phyloP scores from a whole-genome alignment of 1,140 invertebrate genomes.

The Pseudomyrmex sp. region DNA sequence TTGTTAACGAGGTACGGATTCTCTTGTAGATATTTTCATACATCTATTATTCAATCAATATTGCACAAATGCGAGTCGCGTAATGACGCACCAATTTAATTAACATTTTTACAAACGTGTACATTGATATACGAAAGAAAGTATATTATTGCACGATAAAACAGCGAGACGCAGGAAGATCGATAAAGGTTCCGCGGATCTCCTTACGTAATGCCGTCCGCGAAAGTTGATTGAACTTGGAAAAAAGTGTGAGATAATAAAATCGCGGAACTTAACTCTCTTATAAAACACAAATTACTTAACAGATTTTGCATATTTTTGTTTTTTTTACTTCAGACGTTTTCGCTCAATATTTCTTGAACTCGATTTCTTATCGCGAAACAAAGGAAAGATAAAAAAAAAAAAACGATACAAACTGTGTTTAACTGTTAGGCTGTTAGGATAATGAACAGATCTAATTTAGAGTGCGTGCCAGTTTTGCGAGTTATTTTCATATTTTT shows the following conservation, averaged over 20 bases:
- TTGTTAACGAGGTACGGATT: constrained; percentile 19
- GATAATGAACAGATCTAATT: too few species aligned
- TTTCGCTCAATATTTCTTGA: too few species aligned
- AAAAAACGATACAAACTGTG: too few species aligned
- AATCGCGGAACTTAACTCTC: background rate
- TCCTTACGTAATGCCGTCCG: constrained; percentile 37
- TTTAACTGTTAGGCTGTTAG: too few species aligned
- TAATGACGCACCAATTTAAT: background rate
- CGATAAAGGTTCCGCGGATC: constrained; percentile 53
- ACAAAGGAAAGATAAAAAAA: too few species aligned
- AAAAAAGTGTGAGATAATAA: background rate
- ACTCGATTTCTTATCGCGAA: too few species aligned
- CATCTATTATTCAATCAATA: constrained; percentile 32
- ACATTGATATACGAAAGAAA: background rate
- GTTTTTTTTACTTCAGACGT: too few species aligned
- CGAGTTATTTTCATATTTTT: too few species aligned
- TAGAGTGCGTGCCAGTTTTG: too few species aligned
- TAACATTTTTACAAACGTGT: background rate
- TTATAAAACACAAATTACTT: too few species aligned
- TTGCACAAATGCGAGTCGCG: background rate
- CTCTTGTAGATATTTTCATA: background rate
- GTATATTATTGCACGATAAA: constrained; percentile 6
- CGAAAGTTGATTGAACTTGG: constrained; percentile 21
- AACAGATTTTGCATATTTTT: too few species aligned
- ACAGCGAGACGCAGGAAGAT: constrained; percentile 37